phyloP scores from a whole-genome alignment of 2,113 vertebrate genomes.

The Toxotes chatareus region DNA sequence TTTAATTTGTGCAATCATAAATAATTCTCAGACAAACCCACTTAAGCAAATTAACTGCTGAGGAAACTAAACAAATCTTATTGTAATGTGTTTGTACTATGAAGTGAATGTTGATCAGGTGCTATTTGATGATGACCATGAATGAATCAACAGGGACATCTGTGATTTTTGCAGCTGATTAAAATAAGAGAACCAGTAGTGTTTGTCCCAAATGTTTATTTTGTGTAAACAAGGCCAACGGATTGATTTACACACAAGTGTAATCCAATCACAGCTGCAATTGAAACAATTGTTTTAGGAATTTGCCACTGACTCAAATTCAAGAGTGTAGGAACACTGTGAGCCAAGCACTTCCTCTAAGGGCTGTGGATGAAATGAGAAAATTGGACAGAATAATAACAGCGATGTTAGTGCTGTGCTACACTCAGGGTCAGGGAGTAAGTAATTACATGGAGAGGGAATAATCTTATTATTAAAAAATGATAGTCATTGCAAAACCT shows the following conservation, averaged over 20 bases:
- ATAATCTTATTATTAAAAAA: slow-evolving; percentile 50
- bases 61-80: not conserved
- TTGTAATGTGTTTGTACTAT: not conserved
- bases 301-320: too few relatives aligned
- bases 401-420: slow-evolving; percentile 25
- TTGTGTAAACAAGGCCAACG: too few relatives aligned
- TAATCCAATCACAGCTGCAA: too few relatives aligned
- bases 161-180: too few relatives aligned
- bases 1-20: not conserved
- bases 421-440: slow-evolving; percentile 37
- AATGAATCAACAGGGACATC: too few relatives aligned
- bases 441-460: slow-evolving; percentile 51
- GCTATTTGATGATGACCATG: not conserved
- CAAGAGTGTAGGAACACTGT: not conserved
- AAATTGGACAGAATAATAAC: slow-evolving; percentile 31
- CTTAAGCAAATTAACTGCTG: not conserved
- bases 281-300: too few relatives aligned
- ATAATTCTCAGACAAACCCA: not conserved
- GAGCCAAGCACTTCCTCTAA: not conserved
- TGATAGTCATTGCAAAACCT: slow-evolving; percentile 31
- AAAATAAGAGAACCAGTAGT: too few relatives aligned
- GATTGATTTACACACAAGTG: too few relatives aligned
- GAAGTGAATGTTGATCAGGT: too few relatives aligned
- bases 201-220: too few relatives aligned
- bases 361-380: slow-evolving; percentile 17